A percentile compares a stretch with the other conserved stretches of the same genome.
These are phyloP conservation scores for Epizoanthus fatuus DNA, from an alignment of 92 coral and sea anemone species.

Conservation along the genomic window DNA sequence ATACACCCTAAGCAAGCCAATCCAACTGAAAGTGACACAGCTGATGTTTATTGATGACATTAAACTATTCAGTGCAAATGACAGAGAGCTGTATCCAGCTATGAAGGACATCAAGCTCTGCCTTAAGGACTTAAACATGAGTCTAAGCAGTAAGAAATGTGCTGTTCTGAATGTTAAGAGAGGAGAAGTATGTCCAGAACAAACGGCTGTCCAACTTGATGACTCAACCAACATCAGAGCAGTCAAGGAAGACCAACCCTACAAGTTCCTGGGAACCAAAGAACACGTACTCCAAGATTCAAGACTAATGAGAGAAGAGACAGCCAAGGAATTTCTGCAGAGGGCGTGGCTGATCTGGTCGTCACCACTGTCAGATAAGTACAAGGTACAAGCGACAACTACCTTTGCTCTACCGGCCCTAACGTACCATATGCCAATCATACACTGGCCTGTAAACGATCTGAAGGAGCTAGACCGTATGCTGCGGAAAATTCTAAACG, in stretches of 20 bases:
- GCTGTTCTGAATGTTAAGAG: constrained; percentile 10
- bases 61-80: neutral
- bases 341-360: too few relatives aligned
- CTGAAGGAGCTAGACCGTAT: too few relatives aligned
- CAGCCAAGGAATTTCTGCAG: too few relatives aligned
- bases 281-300: too few relatives aligned
- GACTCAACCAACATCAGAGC: neutral
- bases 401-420: too few relatives aligned
- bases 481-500: too few relatives aligned
- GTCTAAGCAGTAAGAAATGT: neutral
- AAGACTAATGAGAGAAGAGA: too few relatives aligned
- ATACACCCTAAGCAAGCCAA: constrained; percentile 17
- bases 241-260: neutral
- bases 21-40: constrained; percentile 12
- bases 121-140: neutral
- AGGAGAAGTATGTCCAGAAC: neutral
- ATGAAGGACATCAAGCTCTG: constrained; percentile 10
- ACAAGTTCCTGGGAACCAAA: too few relatives aligned
- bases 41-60: constrained; percentile 17
- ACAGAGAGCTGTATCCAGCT: constrained; percentile 9
- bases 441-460: too few relatives aligned
- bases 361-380: too few relatives aligned
- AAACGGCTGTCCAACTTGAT: neutral
- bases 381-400: too few relatives aligned
- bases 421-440: too few relatives aligned